Base-by-base conservation (phyloP, 2,113 vertebrate species). In the Plectropomus leopardus region DNA sequence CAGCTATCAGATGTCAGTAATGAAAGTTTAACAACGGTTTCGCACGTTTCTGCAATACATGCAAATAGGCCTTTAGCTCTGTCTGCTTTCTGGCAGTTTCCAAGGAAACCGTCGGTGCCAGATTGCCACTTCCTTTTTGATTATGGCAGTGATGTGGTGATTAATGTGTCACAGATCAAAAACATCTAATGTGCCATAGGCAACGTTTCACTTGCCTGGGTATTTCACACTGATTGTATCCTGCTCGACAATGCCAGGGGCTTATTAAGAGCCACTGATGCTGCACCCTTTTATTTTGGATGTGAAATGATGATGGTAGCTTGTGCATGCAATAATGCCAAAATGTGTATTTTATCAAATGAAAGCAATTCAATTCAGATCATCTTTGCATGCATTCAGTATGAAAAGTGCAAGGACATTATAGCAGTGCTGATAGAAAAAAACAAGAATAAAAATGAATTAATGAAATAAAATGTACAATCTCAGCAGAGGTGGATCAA, bases 151-250 rank as follows among this genome's bases (percentile, higher is more conserved):
- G 81, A 91, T 83, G 86, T 78, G 57, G 60, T 86, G 80, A 94
- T 91, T 91, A 93, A 92, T 86, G 79, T 86, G 86, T 90, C 86
- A 86, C 82, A 85, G 88, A 92, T 93, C 78, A 90, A 91, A 94
- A 84, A 85, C 76, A 85, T 90, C 80, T 90, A 89, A 88, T 63
- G 57, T 93, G 79, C 79, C 83, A 82, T 58, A 78, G 67, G 81
- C 83, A 82, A 79, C 11, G 16, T 82, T 90, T 83, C 86, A 72
- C 61, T 87, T 58, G 83, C 76, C 76, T 73, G 77, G 50, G 72
- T 73, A 80, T 90, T 89, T 91, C 72, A 61, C 73, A 88, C 72
- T 78, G 77, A 91, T 90, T 83, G 92, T 89, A 82, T 86, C 76
- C 80, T 66, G 60, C 72, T 78, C 67, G 6, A 55, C 70, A 14